Evolutionary conservation across 2,888 invertebrate genomes (phyloP).

Genomic region (Tipula lateralis): DNA sequence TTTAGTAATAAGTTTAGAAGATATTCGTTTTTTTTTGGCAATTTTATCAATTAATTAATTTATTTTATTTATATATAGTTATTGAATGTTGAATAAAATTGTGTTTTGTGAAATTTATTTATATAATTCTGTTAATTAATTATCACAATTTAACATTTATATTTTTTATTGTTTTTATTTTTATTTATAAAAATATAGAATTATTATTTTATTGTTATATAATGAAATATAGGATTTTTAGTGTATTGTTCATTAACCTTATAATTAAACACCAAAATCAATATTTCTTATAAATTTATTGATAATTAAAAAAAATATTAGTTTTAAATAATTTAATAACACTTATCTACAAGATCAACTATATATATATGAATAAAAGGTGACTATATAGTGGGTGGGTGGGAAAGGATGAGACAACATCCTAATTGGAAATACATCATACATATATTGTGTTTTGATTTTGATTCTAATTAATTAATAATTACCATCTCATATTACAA

Average conservation of each 20-base stretch:
- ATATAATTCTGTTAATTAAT: not conserved
- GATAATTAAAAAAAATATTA: not conserved
- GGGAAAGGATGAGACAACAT: not conserved
- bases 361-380: not conserved
- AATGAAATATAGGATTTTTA: not conserved
- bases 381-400: not conserved
- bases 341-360: constrained; percentile 6
- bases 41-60: not conserved
- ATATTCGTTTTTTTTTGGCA: constrained; percentile 14
- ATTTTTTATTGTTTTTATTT: not conserved
- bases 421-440: not conserved
- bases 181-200: constrained; percentile 24
- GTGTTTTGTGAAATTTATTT: constrained; percentile 12
- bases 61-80: not conserved
- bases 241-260: not conserved
- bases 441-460: not conserved
- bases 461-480: not conserved
- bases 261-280: not conserved
- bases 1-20: not conserved
- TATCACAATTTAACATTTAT: not conserved
- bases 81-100: constrained; percentile 7
- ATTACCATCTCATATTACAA: not conserved
- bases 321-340: constrained; percentile 12
- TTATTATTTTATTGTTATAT: not conserved
- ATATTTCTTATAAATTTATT: not conserved